Evolutionary conservation across 1,140 invertebrate species (phyloP).

Genomic region (Temnothorax longispinosus): DNA sequence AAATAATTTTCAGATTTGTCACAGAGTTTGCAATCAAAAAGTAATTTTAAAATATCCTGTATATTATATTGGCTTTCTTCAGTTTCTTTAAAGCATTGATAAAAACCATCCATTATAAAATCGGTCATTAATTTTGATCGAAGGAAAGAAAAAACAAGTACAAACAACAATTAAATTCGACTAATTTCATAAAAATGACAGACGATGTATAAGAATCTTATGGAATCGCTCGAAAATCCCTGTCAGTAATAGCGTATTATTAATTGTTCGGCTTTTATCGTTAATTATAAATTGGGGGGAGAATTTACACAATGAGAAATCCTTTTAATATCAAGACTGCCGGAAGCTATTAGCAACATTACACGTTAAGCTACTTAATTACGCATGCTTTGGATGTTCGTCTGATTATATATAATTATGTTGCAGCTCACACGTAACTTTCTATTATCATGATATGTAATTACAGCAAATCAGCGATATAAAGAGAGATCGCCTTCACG

Average conservation of each 20-base stretch:
- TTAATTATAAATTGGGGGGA: neutral
- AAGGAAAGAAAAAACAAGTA: neutral
- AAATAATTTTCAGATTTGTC: neutral
- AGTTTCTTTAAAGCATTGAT: neutral
- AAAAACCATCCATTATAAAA: neutral
- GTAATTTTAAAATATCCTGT: neutral
- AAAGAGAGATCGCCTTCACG: neutral
- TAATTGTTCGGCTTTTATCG: neutral
- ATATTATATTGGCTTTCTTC: neutral
- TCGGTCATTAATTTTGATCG: neutral
- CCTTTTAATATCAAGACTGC: neutral
- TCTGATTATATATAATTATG: neutral
- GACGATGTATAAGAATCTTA: neutral
- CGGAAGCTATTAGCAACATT: slow-evolving; percentile 18
- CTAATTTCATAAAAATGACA: neutral
- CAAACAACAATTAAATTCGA: neutral
- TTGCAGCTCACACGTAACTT: neutral
- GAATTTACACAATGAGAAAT: neutral
- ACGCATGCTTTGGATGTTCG: neutral
- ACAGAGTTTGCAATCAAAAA: neutral
- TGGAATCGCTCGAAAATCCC: neutral
- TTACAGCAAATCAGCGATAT: neutral
- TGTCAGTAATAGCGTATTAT: neutral
- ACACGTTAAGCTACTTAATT: slow-evolving; percentile 4
- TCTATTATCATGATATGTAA: neutral